A percentile compares a stretch with the other conserved stretches of the same genome.
Conservation (phyloP, 2,888 invertebrate species). For the Osmoderma eremita region DNA sequence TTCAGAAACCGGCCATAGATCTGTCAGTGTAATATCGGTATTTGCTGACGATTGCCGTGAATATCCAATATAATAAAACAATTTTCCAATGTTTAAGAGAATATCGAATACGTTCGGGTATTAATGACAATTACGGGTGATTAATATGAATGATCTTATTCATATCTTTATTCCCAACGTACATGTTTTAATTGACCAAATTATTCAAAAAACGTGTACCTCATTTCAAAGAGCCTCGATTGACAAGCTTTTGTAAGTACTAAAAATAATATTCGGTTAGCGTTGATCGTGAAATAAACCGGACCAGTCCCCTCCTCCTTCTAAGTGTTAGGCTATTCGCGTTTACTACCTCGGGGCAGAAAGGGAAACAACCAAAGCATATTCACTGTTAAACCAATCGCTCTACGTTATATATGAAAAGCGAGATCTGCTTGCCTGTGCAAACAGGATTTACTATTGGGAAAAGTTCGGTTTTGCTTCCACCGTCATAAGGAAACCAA, state of each 20-base stretch:
- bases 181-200: neutral
- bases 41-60: too few species aligned
- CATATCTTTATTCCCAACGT: too few species aligned
- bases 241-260: neutral
- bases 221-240: neutral
- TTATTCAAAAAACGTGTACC: neutral
- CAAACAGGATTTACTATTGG: conserved; percentile 43
- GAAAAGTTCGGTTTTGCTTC: conserved; percentile 4
- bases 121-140: too few species aligned
- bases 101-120: too few species aligned
- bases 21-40: too few species aligned
- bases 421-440: conserved; percentile 41
- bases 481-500: conserved; percentile 8
- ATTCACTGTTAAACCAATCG: conserved; percentile 54
- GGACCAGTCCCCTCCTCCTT: neutral
- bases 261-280: neutral
- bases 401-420: conserved; percentile 46
- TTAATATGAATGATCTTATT: too few species aligned
- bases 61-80: too few species aligned
- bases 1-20: too few species aligned
- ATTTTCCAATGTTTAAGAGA: too few species aligned
- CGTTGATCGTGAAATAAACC: conserved; percentile 12
- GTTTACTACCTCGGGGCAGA: conserved; percentile 20
- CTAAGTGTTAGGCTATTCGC: conserved; percentile 18
- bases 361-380: conserved; percentile 40